Base-by-base conservation (phyloP, 1,140 invertebrate species). In the Zaprionus capensis region DNA sequence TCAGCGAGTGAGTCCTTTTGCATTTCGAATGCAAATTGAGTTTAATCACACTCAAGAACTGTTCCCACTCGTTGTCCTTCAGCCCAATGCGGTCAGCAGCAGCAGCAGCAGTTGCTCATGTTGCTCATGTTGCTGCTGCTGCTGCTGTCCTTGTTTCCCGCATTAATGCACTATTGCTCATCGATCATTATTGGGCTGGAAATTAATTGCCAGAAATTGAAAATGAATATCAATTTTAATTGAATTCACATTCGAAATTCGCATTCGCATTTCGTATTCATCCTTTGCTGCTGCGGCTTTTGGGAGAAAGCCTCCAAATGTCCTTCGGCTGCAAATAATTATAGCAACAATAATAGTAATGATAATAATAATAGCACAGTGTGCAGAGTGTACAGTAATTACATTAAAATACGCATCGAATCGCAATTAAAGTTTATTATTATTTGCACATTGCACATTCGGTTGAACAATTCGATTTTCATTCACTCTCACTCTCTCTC, bases 191-290 rank as follows among this genome's bases (percentile, higher is more conserved):
- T 59, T 28, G 49, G 14, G 24, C 36, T 15, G 41, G 56, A 38
- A 56, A 71, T 75, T 66, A 68, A 74, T 56, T 69, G 71, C 57
- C 22, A n/a, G 15, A 17, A 53, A 70, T 51, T 55, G 36, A 41
- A 34, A 44, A 20, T 56, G 53, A 56, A 56, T 56, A 26, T 56
- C 15, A 63, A 74, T 57, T 62, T 44, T 51, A 36, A 51, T 59
- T 57, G 55, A 61, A 72, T 72, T 64, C 70, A 64, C 59, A 75
- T 44, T 61, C 56, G 15, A 64, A 53, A 75, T 44, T 61, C 56
- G 11, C 58, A 72, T 31, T 31, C 56, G 15, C 58, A 72, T 75
- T 70, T 36, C 41, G 41, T 3, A 46, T 17, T 11, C 9, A 34
- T 9, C 31, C 31, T 34, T 11, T 34, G 31, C 31, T 34, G 31